Conservation (phyloP, 1,140 invertebrate genomes). For the Episyrphus balteatus region DNA sequence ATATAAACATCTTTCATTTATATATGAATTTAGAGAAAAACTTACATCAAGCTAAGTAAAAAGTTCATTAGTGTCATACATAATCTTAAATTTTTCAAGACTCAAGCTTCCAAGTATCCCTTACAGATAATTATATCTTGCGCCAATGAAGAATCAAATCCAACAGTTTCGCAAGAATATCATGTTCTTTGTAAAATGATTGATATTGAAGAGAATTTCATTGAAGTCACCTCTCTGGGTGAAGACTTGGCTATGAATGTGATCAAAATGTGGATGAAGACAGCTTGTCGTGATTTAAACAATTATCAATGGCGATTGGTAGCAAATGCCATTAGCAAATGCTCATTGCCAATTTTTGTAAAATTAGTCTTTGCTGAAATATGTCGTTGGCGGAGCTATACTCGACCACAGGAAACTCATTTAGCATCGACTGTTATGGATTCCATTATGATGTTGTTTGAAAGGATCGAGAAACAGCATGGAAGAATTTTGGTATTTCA, state of each 20-base stretch:
- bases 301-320: constrained; percentile 93
- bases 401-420: constrained; percentile 81
- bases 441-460: constrained; percentile 94
- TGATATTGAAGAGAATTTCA: constrained; percentile 79
- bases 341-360: constrained; percentile 93
- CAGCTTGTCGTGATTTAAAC: constrained; percentile 75
- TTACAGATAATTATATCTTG: constrained; percentile 79
- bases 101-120: not conserved
- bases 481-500: constrained; percentile 87
- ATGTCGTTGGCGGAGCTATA: constrained; percentile 93
- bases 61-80: not conserved
- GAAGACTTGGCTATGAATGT: constrained; percentile 90
- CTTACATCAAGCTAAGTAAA: too few species aligned
- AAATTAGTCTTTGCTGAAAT: constrained; percentile 96
- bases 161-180: constrained; percentile 75
- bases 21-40: too few species aligned
- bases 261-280: constrained; percentile 88
- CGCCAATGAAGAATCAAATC: constrained; percentile 76
- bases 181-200: constrained; percentile 80
- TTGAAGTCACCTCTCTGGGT: constrained; percentile 84
- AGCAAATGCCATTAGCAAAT: constrained; percentile 83
- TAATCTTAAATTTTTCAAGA: not conserved
- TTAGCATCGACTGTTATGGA: constrained; percentile 93
- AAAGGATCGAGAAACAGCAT: constrained; percentile 89
- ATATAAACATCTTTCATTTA: too few species aligned